Percentiles rank a stretch among this genome's conserved stretches.
phyloP scores from a whole-genome alignment of 2,797 vertebrate species.

The Lacerta viridis region DNA sequence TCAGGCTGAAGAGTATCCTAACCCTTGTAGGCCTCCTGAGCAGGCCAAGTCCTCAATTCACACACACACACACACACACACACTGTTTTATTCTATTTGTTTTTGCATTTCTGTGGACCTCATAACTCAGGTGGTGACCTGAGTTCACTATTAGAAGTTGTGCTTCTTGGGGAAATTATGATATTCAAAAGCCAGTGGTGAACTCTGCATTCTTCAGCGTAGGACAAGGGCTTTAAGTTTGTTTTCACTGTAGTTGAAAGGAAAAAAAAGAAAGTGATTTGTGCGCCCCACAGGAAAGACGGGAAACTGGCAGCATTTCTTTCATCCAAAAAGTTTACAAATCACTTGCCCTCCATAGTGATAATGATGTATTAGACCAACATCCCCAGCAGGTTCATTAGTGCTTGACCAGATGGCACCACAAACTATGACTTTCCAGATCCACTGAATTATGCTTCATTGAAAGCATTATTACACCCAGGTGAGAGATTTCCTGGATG shows the following conservation, averaged over 20 bases:
- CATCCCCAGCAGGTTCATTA: slow-evolving; percentile 45
- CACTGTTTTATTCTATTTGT: too few relatives aligned
- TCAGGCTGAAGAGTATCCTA: too few relatives aligned
- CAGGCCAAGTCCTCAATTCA: too few relatives aligned
- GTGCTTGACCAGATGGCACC: slow-evolving; percentile 42
- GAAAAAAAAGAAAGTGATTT: not conserved
- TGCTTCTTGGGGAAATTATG: not conserved
- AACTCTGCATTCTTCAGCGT: not conserved
- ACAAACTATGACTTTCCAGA: slow-evolving; percentile 51
- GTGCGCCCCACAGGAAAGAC: not conserved
- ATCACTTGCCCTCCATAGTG: slow-evolving; percentile 5
- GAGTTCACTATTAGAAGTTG: not conserved
- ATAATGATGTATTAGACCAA: slow-evolving; percentile 39
- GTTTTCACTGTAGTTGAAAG: not conserved
- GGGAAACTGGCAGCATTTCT: not conserved
- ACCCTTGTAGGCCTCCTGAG: too few relatives aligned
- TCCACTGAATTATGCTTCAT: slow-evolving; percentile 44
- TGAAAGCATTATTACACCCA: slow-evolving; percentile 44
- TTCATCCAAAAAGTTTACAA: slow-evolving; percentile 17
- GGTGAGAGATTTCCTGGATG: slow-evolving; percentile 57
- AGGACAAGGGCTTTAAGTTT: not conserved
- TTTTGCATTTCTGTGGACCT: not conserved
- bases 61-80: too few relatives aligned
- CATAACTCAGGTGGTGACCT: not conserved
- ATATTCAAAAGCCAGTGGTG: not conserved